phyloP scores from a whole-genome alignment of 2,113 vertebrate genomes.

The Progne subis region DNA sequence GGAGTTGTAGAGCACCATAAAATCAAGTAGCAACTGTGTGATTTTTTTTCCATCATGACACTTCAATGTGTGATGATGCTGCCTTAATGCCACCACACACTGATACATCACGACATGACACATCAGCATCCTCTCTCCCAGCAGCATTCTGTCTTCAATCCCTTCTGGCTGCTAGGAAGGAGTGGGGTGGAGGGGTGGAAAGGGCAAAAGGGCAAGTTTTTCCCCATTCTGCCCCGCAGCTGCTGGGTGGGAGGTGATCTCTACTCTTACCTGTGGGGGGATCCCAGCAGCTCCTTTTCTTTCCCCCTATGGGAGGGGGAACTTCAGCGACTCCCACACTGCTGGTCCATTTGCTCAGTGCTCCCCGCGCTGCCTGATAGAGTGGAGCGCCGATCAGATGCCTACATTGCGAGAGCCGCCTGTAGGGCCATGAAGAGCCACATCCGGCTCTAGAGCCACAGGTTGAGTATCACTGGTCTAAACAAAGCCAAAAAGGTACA shows the following conservation, averaged over 20 bases:
- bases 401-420: constrained; percentile 77
- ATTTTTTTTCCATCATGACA: constrained; percentile 51
- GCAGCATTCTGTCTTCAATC: constrained; percentile 49
- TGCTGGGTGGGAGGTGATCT: constrained; percentile 74
- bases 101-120: constrained; percentile 67
- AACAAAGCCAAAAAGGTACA: constrained; percentile 79
- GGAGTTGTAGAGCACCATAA: constrained; percentile 68
- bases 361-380: constrained; percentile 76
- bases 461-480: constrained; percentile 79
- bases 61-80: constrained; percentile 56
- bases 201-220: constrained; percentile 61
- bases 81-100: constrained; percentile 51
- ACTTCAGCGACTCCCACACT: constrained; percentile 77
- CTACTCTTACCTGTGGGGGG: constrained; percentile 77
- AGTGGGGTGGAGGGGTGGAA: constrained; percentile 52
- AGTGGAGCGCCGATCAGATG: constrained; percentile 76
- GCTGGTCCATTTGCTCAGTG: constrained; percentile 75
- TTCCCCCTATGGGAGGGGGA: constrained; percentile 76
- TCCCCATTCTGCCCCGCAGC: constrained; percentile 65
- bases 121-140: constrained; percentile 59
- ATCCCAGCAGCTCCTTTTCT: constrained; percentile 77
- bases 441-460: constrained; percentile 78
- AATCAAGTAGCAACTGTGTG: constrained; percentile 46
- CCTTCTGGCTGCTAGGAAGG: constrained; percentile 63
- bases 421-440: constrained; percentile 77